Percentiles rank a stretch among this genome's conserved stretches.
phyloP scores from a whole-genome alignment of 2,888 invertebrate species.

The Elmis aenea region DNA sequence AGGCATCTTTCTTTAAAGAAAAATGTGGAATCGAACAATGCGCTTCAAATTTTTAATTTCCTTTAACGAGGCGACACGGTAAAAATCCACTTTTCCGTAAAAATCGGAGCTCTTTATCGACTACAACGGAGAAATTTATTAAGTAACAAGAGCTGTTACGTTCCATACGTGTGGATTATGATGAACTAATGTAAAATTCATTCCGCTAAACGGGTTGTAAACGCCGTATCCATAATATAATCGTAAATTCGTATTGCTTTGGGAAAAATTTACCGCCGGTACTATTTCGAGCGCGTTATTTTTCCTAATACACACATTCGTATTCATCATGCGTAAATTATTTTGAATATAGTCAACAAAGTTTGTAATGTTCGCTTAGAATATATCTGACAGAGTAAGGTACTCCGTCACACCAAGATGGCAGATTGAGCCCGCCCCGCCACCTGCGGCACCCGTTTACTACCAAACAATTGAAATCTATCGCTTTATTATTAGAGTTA shows the following conservation, averaged over 20 bases:
- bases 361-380: conserved; percentile 42
- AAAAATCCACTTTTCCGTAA: too few species aligned
- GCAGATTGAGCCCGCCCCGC: conserved; percentile 40
- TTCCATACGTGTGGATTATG: too few species aligned
- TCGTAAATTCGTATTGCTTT: conserved; percentile 42
- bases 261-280: conserved; percentile 36
- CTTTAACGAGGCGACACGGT: too few species aligned
- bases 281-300: conserved; percentile 37
- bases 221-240: conserved; percentile 41
- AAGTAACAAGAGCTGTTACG: too few species aligned
- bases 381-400: conserved; percentile 41
- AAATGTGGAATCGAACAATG: conserved; percentile 13
- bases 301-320: conserved; percentile 41
- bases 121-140: too few species aligned
- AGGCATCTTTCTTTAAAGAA: conserved; percentile 10
- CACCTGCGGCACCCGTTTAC: conserved; percentile 40
- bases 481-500: conserved; percentile 33
- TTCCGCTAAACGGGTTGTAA: conserved; percentile 27
- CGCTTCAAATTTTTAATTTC: conserved; percentile 12
- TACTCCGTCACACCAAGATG: conserved; percentile 36
- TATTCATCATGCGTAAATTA: conserved; percentile 46
- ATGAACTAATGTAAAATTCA: conserved; percentile 15
- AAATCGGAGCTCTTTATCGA: too few species aligned
- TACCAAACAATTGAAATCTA: conserved; percentile 37
- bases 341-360: conserved; percentile 42